phyloP scores from a whole-genome alignment of 2,888 invertebrate species.

The Diplolepis rosae region DNA sequence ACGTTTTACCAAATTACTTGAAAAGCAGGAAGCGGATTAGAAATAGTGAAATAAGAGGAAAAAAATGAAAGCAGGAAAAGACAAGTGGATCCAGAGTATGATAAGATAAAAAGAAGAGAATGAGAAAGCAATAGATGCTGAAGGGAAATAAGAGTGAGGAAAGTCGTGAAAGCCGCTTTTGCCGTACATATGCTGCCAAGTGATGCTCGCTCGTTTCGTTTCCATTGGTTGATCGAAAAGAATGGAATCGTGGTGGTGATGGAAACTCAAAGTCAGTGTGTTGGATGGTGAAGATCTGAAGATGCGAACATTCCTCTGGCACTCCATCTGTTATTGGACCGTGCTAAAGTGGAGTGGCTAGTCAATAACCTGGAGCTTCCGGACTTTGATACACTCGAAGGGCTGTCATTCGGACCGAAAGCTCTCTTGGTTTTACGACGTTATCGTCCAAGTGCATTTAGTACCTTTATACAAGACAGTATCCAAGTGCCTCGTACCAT shows the following conservation, averaged over 20 bases:
- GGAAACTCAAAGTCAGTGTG: slow-evolving; percentile 13
- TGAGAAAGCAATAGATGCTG: slow-evolving; percentile 34
- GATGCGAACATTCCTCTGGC: slow-evolving; percentile 35
- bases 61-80: slow-evolving; percentile 23
- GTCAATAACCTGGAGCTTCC: slow-evolving; percentile 70
- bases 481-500: slow-evolving; percentile 14
- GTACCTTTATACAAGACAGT: slow-evolving; percentile 56
- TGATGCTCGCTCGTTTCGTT: slow-evolving; percentile 35
- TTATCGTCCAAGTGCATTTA: slow-evolving; percentile 66
- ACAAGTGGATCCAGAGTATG: slow-evolving; percentile 37
- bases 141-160: slow-evolving; percentile 30
- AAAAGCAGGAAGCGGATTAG: slow-evolving; percentile 8
- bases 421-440: slow-evolving; percentile 66
- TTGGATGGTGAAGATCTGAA: slow-evolving; percentile 26
- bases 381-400: slow-evolving; percentile 66
- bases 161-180: slow-evolving; percentile 17
- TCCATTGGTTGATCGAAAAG: slow-evolving; percentile 44
- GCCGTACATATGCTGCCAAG: slow-evolving; percentile 18
- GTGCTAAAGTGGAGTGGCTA: slow-evolving; percentile 68
- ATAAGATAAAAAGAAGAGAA: slow-evolving; percentile 33
- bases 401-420: slow-evolving; percentile 70
- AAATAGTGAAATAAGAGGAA: slow-evolving; percentile 27
- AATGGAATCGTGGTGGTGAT: slow-evolving; percentile 40
- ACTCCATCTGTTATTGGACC: slow-evolving; percentile 52
- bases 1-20: slow-evolving; percentile 9